Evolutionary conservation across 2,113 vertebrate genomes (phyloP).

Genomic region (Muntiacus reevesi): DNA sequence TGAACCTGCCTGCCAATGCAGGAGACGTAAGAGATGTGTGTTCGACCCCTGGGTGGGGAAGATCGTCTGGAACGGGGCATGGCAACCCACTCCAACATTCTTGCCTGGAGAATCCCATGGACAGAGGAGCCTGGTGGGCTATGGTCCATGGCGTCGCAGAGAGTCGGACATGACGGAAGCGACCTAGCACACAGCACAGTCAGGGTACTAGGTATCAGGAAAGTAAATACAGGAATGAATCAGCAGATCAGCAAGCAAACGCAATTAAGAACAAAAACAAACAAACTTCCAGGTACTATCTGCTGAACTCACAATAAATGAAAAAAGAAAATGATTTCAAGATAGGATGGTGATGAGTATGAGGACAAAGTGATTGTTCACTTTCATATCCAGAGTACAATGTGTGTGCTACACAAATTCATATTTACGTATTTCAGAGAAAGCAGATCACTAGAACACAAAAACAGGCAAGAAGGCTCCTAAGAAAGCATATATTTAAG

Average conservation of each 20-base stretch:
- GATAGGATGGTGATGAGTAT: neutral
- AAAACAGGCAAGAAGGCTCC: neutral
- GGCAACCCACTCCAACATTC: neutral
- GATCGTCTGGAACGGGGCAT: neutral
- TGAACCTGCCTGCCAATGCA: neutral
- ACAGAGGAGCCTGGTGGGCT: neutral
- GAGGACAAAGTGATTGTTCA: neutral
- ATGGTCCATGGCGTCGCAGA: neutral
- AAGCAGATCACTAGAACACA: neutral
- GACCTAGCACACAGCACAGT: neutral
- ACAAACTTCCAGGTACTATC: neutral
- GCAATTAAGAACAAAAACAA: neutral
- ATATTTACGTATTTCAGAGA: neutral
- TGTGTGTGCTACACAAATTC: neutral
- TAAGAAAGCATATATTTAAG: neutral
- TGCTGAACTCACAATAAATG: neutral
- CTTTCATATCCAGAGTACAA: neutral
- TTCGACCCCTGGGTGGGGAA: neutral
- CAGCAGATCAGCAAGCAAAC: neutral
- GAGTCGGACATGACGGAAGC: fast-evolving
- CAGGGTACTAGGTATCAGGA: neutral
- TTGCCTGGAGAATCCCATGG: neutral
- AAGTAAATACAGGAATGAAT: neutral
- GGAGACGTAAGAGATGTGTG: neutral
- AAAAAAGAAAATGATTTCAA: neutral